Evolutionary conservation across 1,140 invertebrate genomes (phyloP), one percentile per base, ranked within the genome.

Genomic region (Drosophila oshimai): DNA sequence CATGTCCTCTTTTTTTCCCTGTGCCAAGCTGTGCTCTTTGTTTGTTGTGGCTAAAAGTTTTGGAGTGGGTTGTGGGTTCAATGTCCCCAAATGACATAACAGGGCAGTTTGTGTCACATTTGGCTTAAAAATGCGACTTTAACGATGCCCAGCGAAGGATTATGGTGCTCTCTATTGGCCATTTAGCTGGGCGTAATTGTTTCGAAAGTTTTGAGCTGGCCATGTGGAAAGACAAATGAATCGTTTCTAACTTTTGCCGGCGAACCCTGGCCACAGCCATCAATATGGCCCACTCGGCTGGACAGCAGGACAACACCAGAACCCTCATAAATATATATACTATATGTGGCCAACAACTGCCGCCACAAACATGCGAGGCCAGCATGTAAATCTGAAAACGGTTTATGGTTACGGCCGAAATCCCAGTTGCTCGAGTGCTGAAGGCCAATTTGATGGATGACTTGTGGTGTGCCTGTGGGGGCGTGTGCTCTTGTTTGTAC

Each of bases 301-400:
- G 20, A 37, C 36, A 12, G 29, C 10, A n/a, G 37, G 37, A 22
- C 18, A 41, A 4, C 18, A 24, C 18, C 41, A 24, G 22, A 50
- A 34, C 33, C 29, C 17, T 22, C 33, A 37, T 6, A 36, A n/a
- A 10, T 12, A 36, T 15, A 50, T 22, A 31, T 13, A 18, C 2
- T 50, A 7, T 33, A 9, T 7, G 24, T 15, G 15, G 33, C 36
- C 36, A 69, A 69, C 73, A 74, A 70, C 74, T 57, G 58, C 64
- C 44, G 71, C 79, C 79, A 54, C 69, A 78, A 71, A 62, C 49
- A 74, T 51, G 60, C 51, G 54, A 37, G 26, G 22, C 20, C 53
- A 57, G 79, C 81, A 84, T 84, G 80, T 86, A 84, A 84, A 87
- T 86, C 80, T 68, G 58, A 60, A 75, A 87, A 73, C 80, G 71